Conservation (phyloP, 23 tunicate species). For the Trididemnum nubilum region DNA sequence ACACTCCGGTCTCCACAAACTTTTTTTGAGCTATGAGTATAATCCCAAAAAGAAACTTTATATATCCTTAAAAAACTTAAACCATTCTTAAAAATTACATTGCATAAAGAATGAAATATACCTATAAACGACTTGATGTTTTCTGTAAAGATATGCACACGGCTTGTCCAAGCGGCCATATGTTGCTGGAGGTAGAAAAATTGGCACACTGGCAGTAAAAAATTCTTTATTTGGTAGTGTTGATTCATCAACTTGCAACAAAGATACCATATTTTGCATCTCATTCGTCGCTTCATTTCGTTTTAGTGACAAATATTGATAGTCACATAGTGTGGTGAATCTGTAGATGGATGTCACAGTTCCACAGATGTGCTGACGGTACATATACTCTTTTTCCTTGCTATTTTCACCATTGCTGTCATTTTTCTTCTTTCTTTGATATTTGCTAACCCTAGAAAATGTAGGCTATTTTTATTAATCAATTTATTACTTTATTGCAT, state of each 20-base stretch:
- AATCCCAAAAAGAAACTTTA: no score
- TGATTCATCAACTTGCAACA: constrained; percentile 25
- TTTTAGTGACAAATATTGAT: constrained; percentile 57
- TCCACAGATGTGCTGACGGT: constrained; percentile 64
- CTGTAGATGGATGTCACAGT: constrained; percentile 40
- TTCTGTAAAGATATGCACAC: constrained; percentile 49
- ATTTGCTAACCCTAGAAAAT: constrained; percentile 49
- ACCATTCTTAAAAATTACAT: no score
- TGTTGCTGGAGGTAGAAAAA: constrained; percentile 74
- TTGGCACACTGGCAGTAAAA: constrained; percentile 47
- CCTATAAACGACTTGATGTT: constrained; percentile 4
- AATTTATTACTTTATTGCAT: no score
- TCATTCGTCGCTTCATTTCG: constrained; percentile 35
- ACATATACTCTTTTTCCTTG: constrained; percentile 42
- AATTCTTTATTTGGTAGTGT: constrained; percentile 8
- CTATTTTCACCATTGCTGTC: background rate
- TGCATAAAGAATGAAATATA: no score
- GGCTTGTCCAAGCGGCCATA: constrained; percentile 70
- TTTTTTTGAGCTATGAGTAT: no score
- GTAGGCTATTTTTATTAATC: no score
- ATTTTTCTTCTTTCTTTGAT: constrained; percentile 38
- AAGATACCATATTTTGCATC: constrained; percentile 41
- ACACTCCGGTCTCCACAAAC: no score
- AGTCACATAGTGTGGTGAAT: constrained; percentile 76
- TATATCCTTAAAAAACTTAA: no score